Base-by-base conservation (phyloP, 2,888 invertebrate species). In the Ennomos quercinarius region DNA sequence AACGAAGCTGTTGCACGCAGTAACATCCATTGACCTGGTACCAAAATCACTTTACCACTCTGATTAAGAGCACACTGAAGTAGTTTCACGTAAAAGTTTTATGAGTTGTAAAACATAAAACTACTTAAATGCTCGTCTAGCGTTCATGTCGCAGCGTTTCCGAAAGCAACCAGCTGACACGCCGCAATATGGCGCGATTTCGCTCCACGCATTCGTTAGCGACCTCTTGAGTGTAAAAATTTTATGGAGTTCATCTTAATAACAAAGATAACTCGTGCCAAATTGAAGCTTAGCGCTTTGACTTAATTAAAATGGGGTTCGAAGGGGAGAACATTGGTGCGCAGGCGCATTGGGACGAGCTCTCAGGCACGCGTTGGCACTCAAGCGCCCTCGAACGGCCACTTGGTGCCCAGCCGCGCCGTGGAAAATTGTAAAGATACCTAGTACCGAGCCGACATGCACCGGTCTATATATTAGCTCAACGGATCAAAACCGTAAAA, bases 401-500 rank as follows among this genome's bases (percentile, higher is more conserved):
- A 86, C 89, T 91, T 86, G 73, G 80, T 80, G 78, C 84, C 83
- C 85, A 85, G 86, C 87, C 83, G 81, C 84, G 84, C 86, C 87
- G 84, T 86, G 86, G 87, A 86, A 83, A 86, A 90, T 88, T 91
- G 84, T 90, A 91, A 91, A 91, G 91, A 92, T 90, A 91, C 89
- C 87, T 89, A 89, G 63, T 54, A 67, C 61, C 40, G 47, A 49
- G 77, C 85, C 84, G 83, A 89, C 89, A 27, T 6, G 6, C 27
- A 87, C 88, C 81, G 84, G 83, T 82, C 87, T 91, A 89, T 89
- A 91, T 91, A 89, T 91, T 89, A 90, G 89, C 86, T 84, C 87
- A 72, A 88, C 87, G 87, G 91, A 91, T 90, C 89, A 90, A 90
- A 91, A 89, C 88, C 81, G 87, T 89, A 91, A 91, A 91, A 91